A percentile compares a stretch with the other conserved stretches of the same genome.
Evolutionary conservation across 2,113 vertebrate genomes (phyloP).

Genomic region (Actinemys pallida): DNA sequence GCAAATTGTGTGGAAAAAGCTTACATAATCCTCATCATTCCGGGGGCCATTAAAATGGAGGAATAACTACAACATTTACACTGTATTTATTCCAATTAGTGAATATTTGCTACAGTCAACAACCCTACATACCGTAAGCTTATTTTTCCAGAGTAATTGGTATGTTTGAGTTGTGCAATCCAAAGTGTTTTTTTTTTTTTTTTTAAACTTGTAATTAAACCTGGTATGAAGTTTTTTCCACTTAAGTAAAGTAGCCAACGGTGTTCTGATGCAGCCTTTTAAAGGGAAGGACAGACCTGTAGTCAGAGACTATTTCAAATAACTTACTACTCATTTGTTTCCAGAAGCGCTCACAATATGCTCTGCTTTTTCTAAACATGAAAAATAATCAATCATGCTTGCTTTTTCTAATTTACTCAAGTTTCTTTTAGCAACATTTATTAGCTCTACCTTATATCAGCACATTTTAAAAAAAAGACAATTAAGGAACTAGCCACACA

Average conservation of each 20-base stretch:
- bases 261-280: background rate
- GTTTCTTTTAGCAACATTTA: background rate
- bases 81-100: background rate
- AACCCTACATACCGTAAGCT: background rate
- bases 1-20: background rate
- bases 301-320: background rate
- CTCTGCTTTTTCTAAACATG: background rate
- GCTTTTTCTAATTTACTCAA: background rate
- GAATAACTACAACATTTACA: background rate
- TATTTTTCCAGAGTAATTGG: background rate
- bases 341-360: background rate
- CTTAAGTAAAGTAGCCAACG: background rate
- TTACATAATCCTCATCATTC: background rate
- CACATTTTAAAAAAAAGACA: background rate
- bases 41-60: background rate
- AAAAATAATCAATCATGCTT: background rate
- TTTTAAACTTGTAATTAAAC: conserved; percentile 21
- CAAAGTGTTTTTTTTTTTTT: background rate
- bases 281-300: background rate
- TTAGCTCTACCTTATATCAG: background rate
- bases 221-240: background rate
- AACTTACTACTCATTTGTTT: background rate
- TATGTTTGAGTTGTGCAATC: background rate
- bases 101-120: background rate
- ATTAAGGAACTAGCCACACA: background rate